Evolutionary conservation across 2,113 vertebrate genomes (phyloP).

Genomic region (Phrynosoma platyrhinos): DNA sequence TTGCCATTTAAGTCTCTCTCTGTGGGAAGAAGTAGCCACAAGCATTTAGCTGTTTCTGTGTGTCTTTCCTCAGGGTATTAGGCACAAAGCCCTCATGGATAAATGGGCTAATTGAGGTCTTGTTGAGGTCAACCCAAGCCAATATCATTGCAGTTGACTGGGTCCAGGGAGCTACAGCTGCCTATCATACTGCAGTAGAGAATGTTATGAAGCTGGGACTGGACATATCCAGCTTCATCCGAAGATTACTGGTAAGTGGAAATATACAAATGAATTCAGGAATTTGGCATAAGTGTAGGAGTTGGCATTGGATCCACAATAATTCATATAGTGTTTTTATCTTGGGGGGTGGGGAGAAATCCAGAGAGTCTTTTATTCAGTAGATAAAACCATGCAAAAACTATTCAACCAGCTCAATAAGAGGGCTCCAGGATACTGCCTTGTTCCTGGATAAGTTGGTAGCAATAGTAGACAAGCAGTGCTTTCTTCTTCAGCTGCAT

Average conservation of each 20-base stretch:
- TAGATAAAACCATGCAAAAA: not conserved
- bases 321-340: not conserved
- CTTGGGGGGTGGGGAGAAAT: not conserved
- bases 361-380: not conserved
- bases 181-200: conserved; percentile 87
- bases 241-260: conserved; percentile 81
- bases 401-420: no score
- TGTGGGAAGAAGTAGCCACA: conserved; percentile 8
- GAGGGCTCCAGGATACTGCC: no score
- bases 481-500: not conserved
- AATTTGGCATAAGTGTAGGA: not conserved
- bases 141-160: conserved; percentile 94
- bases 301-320: not conserved
- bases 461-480: not conserved
- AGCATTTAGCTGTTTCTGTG: conserved; percentile 33
- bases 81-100: conserved; percentile 94
- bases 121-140: conserved; percentile 76
- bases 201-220: conserved; percentile 86
- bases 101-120: conserved; percentile 76
- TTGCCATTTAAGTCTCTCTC: not conserved
- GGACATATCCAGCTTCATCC: conserved; percentile 86
- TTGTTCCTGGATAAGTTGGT: not conserved
- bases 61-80: conserved; percentile 74
- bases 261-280: not conserved
- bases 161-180: conserved; percentile 85